Evolutionary conservation across 2,797 vertebrate genomes (phyloP), one percentile per base, ranked within the genome.

Genomic region (Melanotaenia boesemani): DNA sequence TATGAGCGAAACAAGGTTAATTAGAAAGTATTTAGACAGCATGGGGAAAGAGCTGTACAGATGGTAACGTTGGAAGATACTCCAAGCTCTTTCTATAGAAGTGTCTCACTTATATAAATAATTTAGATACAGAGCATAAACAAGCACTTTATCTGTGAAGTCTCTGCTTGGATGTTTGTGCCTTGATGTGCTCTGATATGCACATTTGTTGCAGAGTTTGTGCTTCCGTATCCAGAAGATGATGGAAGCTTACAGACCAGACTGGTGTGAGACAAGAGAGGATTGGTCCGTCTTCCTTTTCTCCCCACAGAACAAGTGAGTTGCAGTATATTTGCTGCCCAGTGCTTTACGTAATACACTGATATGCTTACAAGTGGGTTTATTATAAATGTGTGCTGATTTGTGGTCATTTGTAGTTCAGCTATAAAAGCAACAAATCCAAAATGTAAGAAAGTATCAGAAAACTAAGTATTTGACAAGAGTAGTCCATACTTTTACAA

Each of bases 271-370:
- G 85, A 92, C 93, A 80, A 94, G 98, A 18, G 96, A 97, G 70
- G 95, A 98, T 74, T 99, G 98, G 98, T 98, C 98, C 0, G 93
- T 99, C 85, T 99, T 97, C 77, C 95, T 99, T 39, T 99, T 99
- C 93, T 99, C 98, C 4, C 98, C 98, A 0, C 95, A 96, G 87
- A 99, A 99, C 95, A 98, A 95, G 98, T 99, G 88, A 90, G 95
- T 84, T 18, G 0, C 37, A 20, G 13, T 11, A 5, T 18, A 24
- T 50, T 12, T 7, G 7, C 1, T 34, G 39, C 54, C 13, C 0
- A 0, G 44, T 4, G 18, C 11, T 4, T 39, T 63, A 26, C 59
- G 13, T 10, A 3, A 52, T 18, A 16, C 6, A 6, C 18, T 11
- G 28, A 59, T 22, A 41, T 36, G 18, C 48, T 52, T 16, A 50